A percentile compares a stretch with the other conserved stretches of the same genome.
These are phyloP conservation scores for Cancer borealis DNA, from an alignment of 2,888 invertebrate species.

Conservation along the genomic window DNA sequence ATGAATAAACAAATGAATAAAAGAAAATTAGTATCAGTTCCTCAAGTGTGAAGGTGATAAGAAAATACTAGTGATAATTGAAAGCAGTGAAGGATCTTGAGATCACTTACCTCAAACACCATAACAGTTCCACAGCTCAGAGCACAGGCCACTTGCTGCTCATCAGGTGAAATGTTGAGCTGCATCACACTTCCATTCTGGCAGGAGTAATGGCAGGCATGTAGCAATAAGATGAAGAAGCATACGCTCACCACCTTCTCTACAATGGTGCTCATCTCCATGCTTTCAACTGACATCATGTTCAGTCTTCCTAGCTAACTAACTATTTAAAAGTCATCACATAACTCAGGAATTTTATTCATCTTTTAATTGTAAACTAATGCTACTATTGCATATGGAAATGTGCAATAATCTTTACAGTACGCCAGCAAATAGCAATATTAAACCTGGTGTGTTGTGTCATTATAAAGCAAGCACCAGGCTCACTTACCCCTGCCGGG, in stretches of 20 bases:
- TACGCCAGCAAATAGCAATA: no score
- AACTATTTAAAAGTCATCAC: neutral
- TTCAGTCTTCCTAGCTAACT: neutral
- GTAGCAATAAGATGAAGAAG: neutral
- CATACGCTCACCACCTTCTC: neutral
- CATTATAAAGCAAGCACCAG: neutral
- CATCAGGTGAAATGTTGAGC: slow-evolving; percentile 65
- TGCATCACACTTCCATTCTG: slow-evolving; percentile 66
- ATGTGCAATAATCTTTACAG: neutral
- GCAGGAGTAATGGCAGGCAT: neutral
- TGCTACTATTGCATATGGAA: neutral
- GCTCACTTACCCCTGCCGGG: slow-evolving; percentile 61
- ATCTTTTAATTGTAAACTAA: neutral
- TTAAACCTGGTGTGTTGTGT: no score
- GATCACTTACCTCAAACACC: slow-evolving; percentile 66
- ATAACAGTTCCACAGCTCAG: slow-evolving; percentile 60
- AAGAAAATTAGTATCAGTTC: neutral
- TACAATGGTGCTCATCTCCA: neutral
- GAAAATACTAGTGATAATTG: neutral
- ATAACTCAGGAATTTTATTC: neutral
- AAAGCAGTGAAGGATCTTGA: neutral
- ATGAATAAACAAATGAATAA: no score
- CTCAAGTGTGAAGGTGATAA: neutral
- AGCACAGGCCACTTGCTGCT: slow-evolving; percentile 62
- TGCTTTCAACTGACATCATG: neutral